These are phyloP conservation scores for Chaenodraco wilsoni DNA, from an alignment of 2,797 vertebrate genomes.

Conservation along the genomic window DNA sequence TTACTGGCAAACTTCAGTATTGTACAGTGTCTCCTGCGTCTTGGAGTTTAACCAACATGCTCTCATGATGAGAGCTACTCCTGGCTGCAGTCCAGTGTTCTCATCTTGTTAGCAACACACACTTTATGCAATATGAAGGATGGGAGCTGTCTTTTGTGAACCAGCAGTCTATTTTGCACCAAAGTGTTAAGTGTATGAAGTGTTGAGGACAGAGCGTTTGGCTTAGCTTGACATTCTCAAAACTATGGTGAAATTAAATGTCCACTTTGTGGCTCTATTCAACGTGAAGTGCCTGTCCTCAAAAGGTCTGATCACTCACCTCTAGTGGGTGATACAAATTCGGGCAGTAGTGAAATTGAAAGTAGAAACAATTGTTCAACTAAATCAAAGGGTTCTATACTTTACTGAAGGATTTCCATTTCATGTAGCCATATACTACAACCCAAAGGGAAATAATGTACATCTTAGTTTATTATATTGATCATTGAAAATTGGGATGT, in stretches of 20 bases:
- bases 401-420: too few species aligned
- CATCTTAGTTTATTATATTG: too few species aligned
- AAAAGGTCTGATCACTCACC: conserved; percentile 18
- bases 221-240: conserved; percentile 15
- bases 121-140: conserved; percentile 5
- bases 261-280: conserved; percentile 1
- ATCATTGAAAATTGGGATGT: too few species aligned
- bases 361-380: too few species aligned
- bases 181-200: too few species aligned
- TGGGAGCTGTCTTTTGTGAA: conserved; percentile 11
- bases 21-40: neutral
- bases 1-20: neutral
- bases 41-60: neutral
- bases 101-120: conserved; percentile 10
- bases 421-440: too few species aligned
- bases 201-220: neutral
- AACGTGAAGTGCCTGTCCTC: neutral
- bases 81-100: conserved; percentile 10
- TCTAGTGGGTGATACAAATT: neutral
- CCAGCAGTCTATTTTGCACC: neutral
- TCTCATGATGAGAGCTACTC: neutral
- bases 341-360: neutral
- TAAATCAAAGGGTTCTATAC: too few species aligned
- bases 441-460: too few species aligned
- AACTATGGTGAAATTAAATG: conserved; percentile 12